phyloP scores from a whole-genome alignment of 2,113 vertebrate genomes.

The Chitala chitala region DNA sequence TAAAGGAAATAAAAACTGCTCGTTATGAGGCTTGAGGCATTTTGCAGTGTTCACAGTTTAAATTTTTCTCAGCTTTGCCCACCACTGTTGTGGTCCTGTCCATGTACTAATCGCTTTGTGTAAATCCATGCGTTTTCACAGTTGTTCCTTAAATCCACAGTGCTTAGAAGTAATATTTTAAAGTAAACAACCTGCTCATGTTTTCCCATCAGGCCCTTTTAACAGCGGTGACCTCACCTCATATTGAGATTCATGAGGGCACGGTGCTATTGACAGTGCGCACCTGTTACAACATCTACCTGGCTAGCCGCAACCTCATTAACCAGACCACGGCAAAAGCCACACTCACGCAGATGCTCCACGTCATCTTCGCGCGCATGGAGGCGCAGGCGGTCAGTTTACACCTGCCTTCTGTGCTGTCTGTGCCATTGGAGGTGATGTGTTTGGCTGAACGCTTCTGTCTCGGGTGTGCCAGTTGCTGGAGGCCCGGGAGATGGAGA shows the following conservation, averaged over 20 bases:
- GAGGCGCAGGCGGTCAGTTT: constrained; percentile 88
- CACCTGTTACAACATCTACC: constrained; percentile 97
- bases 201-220: constrained; percentile 75
- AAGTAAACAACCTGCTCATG: too few relatives aligned
- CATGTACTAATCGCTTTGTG: background rate
- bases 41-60: background rate
- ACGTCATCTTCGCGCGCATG: constrained; percentile 96
- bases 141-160: background rate
- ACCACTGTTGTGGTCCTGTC: background rate
- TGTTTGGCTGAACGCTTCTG: background rate
- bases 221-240: constrained; percentile 87
- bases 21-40: too few relatives aligned
- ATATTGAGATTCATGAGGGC: constrained; percentile 96
- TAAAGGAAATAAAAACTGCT: background rate
- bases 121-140: background rate
- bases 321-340: constrained; percentile 98
- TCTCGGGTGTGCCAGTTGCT: constrained; percentile 60
- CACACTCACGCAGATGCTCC: constrained; percentile 96
- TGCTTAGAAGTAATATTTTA: too few relatives aligned
- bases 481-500: constrained; percentile 79
- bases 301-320: constrained; percentile 98
- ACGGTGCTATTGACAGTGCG: constrained; percentile 91
- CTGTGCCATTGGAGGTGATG: background rate
- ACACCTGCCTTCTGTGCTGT: background rate
- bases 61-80: background rate